These are phyloP conservation scores for Lagocephalus sceleratus DNA, from an alignment of 2,797 vertebrate species.

Conservation along the genomic window DNA sequence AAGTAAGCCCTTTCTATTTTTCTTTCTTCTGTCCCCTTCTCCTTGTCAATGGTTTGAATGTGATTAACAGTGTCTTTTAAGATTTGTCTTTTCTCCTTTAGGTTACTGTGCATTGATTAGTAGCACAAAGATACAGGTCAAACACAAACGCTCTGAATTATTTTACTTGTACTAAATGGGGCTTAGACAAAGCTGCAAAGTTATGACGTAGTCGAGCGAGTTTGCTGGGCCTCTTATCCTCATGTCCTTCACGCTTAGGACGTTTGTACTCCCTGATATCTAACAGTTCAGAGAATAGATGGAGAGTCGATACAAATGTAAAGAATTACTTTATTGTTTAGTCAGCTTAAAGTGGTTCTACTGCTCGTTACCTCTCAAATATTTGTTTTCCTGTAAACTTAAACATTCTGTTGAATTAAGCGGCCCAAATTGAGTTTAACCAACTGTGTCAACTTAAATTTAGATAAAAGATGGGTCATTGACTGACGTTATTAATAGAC, in stretches of 20 bases:
- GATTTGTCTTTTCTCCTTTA: constrained; percentile 98
- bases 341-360: too few species aligned
- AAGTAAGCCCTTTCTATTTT: constrained; percentile 93
- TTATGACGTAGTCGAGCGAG: too few species aligned
- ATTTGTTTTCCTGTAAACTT: too few species aligned
- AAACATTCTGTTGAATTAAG: too few species aligned
- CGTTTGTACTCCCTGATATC: too few species aligned
- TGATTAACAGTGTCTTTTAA: constrained; percentile 99
- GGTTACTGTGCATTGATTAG: constrained; percentile 89
- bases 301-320: too few species aligned
- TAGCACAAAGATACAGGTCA: constrained; percentile 99
- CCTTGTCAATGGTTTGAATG: constrained; percentile 94
- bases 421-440: not conserved
- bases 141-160: constrained; percentile 77
- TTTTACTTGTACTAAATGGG: constrained; percentile 74
- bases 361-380: too few species aligned
- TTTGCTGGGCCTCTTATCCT: too few species aligned
- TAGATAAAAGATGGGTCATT: constrained; percentile 64
- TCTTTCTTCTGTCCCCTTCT: constrained; percentile 85
- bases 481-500: constrained; percentile 76
- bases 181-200: constrained; percentile 84
- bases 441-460: constrained; percentile 41
- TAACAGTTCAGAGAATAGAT: too few species aligned
- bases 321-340: too few species aligned
- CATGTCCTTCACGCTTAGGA: too few species aligned